Percentiles rank a stretch among this genome's conserved stretches.
Evolutionary conservation across 2,113 vertebrate genomes (phyloP).

Genomic region (Phoxinus phoxinus): DNA sequence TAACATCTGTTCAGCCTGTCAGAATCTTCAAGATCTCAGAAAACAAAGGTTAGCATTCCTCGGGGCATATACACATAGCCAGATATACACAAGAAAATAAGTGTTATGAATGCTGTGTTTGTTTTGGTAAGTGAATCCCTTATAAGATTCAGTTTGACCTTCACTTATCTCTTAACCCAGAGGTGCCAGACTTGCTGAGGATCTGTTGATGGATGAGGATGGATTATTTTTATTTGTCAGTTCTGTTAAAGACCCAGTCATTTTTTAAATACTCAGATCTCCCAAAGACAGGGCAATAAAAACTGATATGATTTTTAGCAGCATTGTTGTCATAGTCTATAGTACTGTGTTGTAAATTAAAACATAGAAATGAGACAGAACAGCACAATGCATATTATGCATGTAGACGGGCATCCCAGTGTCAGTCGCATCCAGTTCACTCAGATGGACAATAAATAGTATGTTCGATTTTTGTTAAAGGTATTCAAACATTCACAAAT

Average conservation of each 20-base stretch:
- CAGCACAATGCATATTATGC: background rate
- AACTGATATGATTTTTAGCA: background rate
- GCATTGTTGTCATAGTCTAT: background rate
- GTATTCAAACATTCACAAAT: background rate
- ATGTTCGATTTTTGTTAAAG: conserved; percentile 1
- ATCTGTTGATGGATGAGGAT: conserved; percentile 16
- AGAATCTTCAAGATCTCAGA: conserved; percentile 18
- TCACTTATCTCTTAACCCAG: conserved; percentile 22
- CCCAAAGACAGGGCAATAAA: background rate
- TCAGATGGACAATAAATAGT: background rate
- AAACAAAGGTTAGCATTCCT: conserved; percentile 28
- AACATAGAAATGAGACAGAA: background rate
- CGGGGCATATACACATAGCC: background rate
- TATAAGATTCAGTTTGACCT: conserved; percentile 12
- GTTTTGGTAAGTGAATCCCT: background rate
- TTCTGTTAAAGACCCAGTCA: background rate
- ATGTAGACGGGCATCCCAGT: background rate
- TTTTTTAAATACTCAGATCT: background rate
- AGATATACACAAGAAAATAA: background rate
- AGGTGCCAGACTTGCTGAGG: background rate
- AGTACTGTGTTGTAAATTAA: background rate
- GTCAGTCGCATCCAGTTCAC: background rate
- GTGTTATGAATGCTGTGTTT: background rate
- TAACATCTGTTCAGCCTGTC: conserved; percentile 39
- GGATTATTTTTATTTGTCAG: conserved; percentile 1